phyloP scores from a whole-genome alignment of 2,888 invertebrate genomes.

The Synanthedon myopaeformis region DNA sequence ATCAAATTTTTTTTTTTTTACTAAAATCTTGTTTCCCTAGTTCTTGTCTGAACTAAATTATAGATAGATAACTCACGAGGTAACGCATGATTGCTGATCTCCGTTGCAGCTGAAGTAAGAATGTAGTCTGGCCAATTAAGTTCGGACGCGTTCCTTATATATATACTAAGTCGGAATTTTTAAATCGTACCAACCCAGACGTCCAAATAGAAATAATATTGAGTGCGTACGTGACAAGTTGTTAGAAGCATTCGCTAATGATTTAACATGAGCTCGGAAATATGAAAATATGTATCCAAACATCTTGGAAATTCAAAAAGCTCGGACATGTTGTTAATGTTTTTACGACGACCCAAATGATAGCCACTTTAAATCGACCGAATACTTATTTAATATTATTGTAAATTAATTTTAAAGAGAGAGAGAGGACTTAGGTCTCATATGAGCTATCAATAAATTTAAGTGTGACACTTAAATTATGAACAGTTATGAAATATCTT shows the following conservation, averaged over 20 bases:
- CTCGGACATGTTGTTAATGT: neutral
- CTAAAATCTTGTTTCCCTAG: neutral
- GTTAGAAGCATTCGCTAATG: neutral
- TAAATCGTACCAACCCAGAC: slow-evolving; percentile 14
- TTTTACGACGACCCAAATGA: neutral
- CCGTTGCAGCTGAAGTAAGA: slow-evolving; percentile 29
- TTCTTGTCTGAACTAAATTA: slow-evolving; percentile 1
- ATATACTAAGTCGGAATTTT: slow-evolving; percentile 38
- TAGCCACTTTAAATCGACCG: no score
- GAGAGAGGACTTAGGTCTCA: no score
- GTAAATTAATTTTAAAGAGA: no score
- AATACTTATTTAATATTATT: no score
- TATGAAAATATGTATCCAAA: neutral
- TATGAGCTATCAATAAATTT: no score
- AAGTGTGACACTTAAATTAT: no score
- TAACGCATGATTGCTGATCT: slow-evolving; percentile 36
- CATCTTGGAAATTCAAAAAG: neutral
- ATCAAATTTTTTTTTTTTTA: no score
- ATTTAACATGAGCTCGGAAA: neutral
- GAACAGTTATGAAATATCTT: no score
- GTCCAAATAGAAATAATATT: slow-evolving; percentile 16
- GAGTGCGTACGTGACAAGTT: neutral
- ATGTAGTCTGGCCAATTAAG: slow-evolving; percentile 37
- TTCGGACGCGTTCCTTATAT: slow-evolving; percentile 33
- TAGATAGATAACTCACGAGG: slow-evolving; percentile 36